A percentile compares a stretch with the other conserved stretches of the same genome.
phyloP scores from a whole-genome alignment of 2,797 vertebrate species.

The Meriones psammophilus region DNA sequence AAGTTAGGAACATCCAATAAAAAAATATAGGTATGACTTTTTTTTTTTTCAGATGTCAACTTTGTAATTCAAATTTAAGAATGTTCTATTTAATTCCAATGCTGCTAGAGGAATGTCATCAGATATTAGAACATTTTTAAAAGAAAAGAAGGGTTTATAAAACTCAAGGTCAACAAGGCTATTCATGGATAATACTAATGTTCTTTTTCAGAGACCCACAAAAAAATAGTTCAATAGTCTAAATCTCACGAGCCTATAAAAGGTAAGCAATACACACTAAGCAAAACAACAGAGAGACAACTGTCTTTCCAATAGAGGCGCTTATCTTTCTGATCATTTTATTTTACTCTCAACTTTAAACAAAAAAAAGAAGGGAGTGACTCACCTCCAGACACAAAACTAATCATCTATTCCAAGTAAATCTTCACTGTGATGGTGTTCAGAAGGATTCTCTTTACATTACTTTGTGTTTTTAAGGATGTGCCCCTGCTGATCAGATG shows the following conservation, averaged over 20 bases:
- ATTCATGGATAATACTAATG: slow-evolving; percentile 22
- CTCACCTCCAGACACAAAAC: slow-evolving; percentile 77
- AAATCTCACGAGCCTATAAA: slow-evolving; percentile 33
- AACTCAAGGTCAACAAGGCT: slow-evolving; percentile 30
- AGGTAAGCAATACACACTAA: neutral
- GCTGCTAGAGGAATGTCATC: neutral
- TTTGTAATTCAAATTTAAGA: slow-evolving; percentile 30
- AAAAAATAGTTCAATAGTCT: slow-evolving; percentile 36
- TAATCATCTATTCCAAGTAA: slow-evolving; percentile 77
- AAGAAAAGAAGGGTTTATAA: neutral
- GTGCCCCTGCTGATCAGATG: slow-evolving; percentile 67
- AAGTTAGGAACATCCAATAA: neutral
- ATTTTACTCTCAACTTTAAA: slow-evolving; percentile 56
- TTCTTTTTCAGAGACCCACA: slow-evolving; percentile 18
- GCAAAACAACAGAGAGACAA: slow-evolving; percentile 72
- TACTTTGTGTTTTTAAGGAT: slow-evolving; percentile 72
- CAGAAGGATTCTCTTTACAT: slow-evolving; percentile 41
- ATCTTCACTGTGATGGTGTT: slow-evolving; percentile 73
- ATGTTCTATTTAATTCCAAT: neutral
- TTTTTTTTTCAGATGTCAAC: slow-evolving; percentile 29
- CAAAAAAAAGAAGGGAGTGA: slow-evolving; percentile 55
- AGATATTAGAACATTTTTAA: slow-evolving; percentile 16
- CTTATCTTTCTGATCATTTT: slow-evolving; percentile 40
- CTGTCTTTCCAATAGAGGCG: slow-evolving; percentile 53
- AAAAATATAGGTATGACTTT: neutral